Evolutionary conservation across 2,888 invertebrate genomes (phyloP).

Genomic region (Poecilobothrus nobilitatus): DNA sequence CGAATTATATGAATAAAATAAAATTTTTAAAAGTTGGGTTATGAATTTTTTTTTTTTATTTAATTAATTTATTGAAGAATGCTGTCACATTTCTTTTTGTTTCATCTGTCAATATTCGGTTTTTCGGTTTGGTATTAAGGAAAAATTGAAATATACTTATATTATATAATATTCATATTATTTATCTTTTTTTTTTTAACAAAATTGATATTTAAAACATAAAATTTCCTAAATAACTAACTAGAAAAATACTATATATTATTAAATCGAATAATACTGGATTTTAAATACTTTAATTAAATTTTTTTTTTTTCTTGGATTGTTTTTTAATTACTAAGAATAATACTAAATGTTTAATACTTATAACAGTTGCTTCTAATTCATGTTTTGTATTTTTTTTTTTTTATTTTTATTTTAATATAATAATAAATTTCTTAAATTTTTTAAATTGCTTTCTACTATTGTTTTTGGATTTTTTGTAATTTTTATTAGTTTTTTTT

Average conservation of each 20-base stretch:
- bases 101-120: too few species aligned
- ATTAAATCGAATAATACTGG: slow-evolving; percentile 5
- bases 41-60: neutral
- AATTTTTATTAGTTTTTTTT: neutral
- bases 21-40: too few species aligned
- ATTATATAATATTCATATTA: neutral
- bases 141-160: too few species aligned
- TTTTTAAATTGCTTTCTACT: slow-evolving; percentile 5
- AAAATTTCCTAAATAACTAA: neutral
- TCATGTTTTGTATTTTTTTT: neutral
- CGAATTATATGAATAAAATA: too few species aligned
- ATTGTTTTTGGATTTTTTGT: slow-evolving; percentile 5
- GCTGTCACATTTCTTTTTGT: neutral
- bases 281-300: neutral
- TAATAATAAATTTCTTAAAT: neutral
- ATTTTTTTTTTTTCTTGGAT: neutral
- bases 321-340: neutral
- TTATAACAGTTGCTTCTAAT: neutral
- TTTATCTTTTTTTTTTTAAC: neutral
- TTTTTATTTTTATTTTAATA: neutral
- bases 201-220: neutral
- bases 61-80: neutral
- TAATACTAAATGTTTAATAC: neutral
- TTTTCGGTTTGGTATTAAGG: too few species aligned
- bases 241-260: neutral